These are phyloP conservation scores for Chloroceryle amazona DNA, from an alignment of 2,797 vertebrate genomes.

Conservation along the genomic window DNA sequence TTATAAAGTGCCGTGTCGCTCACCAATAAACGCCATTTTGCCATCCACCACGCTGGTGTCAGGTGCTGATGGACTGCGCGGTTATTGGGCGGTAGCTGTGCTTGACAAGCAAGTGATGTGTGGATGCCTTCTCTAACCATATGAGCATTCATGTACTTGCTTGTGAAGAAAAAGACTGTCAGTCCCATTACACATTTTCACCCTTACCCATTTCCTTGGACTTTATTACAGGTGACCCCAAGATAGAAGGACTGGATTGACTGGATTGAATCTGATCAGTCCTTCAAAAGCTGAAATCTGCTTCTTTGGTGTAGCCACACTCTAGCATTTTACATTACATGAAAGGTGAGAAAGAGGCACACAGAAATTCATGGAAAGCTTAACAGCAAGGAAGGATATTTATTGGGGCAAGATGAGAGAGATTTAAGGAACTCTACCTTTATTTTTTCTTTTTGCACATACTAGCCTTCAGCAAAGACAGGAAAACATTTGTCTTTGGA, in stretches of 20 bases:
- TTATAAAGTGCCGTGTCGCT: too few relatives aligned
- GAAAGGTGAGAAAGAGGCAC: background rate
- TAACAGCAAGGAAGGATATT: background rate
- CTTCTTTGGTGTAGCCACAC: background rate
- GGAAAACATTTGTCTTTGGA: constrained; percentile 41
- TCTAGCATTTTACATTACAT: background rate
- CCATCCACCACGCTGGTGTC: too few relatives aligned
- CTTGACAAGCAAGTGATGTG: background rate
- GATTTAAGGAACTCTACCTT: constrained; percentile 9
- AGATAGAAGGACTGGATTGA: background rate
- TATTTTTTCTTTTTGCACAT: constrained; percentile 5
- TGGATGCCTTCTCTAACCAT: background rate
- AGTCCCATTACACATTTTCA: background rate
- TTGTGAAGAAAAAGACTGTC: background rate
- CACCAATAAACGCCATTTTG: too few relatives aligned
- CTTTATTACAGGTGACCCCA: background rate
- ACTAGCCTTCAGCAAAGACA: constrained; percentile 49
- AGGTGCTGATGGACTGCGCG: too few relatives aligned
- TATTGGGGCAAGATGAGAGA: background rate
- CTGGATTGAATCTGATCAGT: background rate
- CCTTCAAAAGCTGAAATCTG: background rate
- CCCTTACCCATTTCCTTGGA: background rate
- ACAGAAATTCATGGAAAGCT: background rate
- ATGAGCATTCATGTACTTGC: accelerated
- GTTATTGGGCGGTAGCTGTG: too few relatives aligned